phyloP scores from a whole-genome alignment of 2,113 vertebrate genomes.

The Isichthys henryi region DNA sequence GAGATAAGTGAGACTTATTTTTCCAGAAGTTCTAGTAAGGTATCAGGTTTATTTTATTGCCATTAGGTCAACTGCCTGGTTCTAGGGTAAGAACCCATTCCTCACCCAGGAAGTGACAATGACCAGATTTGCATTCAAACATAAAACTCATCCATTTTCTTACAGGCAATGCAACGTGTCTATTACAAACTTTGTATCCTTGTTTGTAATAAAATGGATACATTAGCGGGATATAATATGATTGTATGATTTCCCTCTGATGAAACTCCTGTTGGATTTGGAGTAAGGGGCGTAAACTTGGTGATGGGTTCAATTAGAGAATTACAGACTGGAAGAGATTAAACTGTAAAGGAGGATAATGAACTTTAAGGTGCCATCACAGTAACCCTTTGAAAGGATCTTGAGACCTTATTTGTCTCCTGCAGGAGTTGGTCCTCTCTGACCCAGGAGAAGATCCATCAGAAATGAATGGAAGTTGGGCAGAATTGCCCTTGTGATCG shows the following conservation, averaged over 20 bases:
- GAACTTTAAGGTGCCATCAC: background rate
- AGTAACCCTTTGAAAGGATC: background rate
- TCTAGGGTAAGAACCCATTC: background rate
- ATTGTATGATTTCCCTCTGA: background rate
- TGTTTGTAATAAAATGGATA: background rate
- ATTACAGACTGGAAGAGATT: slow-evolving; percentile 10
- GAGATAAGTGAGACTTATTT: background rate
- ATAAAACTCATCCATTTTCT: background rate
- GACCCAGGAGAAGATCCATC: slow-evolving; percentile 59
- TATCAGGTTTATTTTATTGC: background rate
- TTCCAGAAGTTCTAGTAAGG: background rate
- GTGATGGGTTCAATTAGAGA: background rate
- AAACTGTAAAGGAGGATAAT: background rate
- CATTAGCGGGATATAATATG: background rate
- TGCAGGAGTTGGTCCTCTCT: slow-evolving; percentile 61
- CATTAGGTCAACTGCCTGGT: background rate
- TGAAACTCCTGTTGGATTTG: background rate
- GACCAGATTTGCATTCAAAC: background rate
- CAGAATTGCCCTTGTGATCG: slow-evolving; percentile 79
- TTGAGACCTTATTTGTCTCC: slow-evolving; percentile 29
- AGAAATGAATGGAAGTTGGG: slow-evolving; percentile 88
- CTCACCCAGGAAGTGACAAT: background rate
- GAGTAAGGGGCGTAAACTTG: background rate
- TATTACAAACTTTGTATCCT: background rate
- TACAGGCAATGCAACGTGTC: background rate